These are phyloP conservation scores for Cantharis lateralis DNA, from an alignment of 2,888 invertebrate genomes.

Conservation along the genomic window DNA sequence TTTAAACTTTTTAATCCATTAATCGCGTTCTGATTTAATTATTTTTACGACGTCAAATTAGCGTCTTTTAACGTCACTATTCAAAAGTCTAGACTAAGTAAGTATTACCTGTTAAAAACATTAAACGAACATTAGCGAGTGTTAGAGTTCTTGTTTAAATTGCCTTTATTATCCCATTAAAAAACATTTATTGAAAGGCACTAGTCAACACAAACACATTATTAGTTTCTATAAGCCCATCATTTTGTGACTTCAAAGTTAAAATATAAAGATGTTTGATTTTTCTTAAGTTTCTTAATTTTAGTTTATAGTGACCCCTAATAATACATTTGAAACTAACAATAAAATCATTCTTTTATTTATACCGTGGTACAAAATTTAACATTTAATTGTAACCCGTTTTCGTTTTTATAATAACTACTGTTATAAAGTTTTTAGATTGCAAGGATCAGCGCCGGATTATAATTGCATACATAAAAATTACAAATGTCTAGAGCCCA, in stretches of 20 bases:
- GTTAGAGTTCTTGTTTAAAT: constrained; percentile 41
- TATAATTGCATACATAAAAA: no score
- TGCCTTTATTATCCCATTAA: constrained; percentile 34
- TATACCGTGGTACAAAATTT: neutral
- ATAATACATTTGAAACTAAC: neutral
- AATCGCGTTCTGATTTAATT: constrained; percentile 37
- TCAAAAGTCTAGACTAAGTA: constrained; percentile 44
- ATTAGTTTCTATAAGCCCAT: constrained; percentile 17
- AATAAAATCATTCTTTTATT: neutral
- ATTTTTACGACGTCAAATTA: constrained; percentile 49
- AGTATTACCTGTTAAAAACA: constrained; percentile 45
- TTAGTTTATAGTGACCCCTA: neutral
- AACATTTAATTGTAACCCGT: neutral
- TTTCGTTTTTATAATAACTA: neutral
- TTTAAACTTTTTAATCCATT: constrained; percentile 35
- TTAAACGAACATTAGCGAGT: constrained; percentile 45
- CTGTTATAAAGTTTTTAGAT: neutral
- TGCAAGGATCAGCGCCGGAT: neutral
- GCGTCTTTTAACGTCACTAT: constrained; percentile 49
- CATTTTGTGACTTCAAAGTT: constrained; percentile 15
- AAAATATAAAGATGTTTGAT: constrained; percentile 24
- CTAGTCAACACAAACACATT: constrained; percentile 14
- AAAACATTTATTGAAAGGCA: constrained; percentile 32
- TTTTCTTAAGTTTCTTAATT: constrained; percentile 6
- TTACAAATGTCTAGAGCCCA: no score